Conservation (phyloP, 1,140 invertebrate species). For the Caerostris extrusa region DNA sequence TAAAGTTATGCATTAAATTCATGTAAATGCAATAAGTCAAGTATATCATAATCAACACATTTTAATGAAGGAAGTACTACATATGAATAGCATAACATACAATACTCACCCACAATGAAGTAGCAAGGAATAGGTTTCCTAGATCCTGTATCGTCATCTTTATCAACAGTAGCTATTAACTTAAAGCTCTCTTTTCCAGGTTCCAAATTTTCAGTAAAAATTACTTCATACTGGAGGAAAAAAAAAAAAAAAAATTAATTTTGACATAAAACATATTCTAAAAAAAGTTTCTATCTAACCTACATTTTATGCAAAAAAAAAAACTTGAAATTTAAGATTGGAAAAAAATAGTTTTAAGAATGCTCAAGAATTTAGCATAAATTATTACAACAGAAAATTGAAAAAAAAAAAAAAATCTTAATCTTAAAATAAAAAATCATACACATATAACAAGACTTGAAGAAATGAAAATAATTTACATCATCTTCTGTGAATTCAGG, state of each 20-base stretch:
- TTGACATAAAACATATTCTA: too few relatives aligned
- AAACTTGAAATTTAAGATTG: neutral
- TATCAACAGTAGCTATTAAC: constrained; percentile 91
- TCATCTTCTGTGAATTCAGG: constrained; percentile 90
- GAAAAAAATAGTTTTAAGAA: neutral
- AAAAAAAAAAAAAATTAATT: neutral
- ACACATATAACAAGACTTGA: neutral
- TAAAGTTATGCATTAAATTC: too few relatives aligned
- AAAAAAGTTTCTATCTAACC: too few relatives aligned
- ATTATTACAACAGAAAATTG: neutral
- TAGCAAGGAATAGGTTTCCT: constrained; percentile 86
- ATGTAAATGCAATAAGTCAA: too few relatives aligned
- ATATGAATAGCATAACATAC: neutral
- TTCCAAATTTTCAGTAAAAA: constrained; percentile 86
- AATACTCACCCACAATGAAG: constrained; percentile 86
- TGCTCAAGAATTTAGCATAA: neutral
- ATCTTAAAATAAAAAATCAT: neutral
- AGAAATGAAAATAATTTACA: constrained; percentile 51
- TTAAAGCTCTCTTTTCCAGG: constrained; percentile 86
- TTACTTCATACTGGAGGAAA: constrained; percentile 78
- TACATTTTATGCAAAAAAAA: too few relatives aligned
- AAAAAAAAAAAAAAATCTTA: neutral
- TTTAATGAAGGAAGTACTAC: neutral
- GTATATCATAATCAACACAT: too few relatives aligned
- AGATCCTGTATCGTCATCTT: constrained; percentile 90